These are phyloP conservation scores for Emydura subglobosa DNA, from an alignment of 2,113 vertebrate genomes.

Conservation along the genomic window DNA sequence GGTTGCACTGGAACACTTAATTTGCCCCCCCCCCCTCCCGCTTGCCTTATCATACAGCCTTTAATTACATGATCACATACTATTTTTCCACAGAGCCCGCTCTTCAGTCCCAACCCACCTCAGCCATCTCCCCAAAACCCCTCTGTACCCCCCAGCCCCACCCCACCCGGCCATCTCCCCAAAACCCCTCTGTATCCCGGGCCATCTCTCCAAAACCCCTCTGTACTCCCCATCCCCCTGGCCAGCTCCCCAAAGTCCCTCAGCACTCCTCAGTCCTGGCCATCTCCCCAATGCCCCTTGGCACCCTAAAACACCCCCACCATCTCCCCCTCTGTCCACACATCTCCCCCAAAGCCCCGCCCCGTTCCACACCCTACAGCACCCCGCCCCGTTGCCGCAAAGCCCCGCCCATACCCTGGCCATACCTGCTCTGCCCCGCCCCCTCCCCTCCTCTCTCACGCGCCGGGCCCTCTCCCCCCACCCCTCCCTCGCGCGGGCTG, in stretches of 20 bases:
- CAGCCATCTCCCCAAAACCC: too few relatives aligned
- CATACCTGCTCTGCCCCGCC: too few relatives aligned
- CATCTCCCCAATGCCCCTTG: too few relatives aligned
- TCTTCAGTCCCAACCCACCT: too few relatives aligned
- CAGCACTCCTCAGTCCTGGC: not conserved
- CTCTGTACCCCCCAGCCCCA: not conserved
- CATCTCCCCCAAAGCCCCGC: not conserved
- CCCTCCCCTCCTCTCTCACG: not conserved
- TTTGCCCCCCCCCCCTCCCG: too few relatives aligned
- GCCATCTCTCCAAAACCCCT: too few relatives aligned
- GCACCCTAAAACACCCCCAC: not conserved
- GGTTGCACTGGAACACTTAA: too few relatives aligned
- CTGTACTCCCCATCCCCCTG: not conserved
- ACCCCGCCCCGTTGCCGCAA: not conserved
- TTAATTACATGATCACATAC: too few relatives aligned
- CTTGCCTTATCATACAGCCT: too few relatives aligned
- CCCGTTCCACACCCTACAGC: not conserved
- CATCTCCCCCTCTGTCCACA: too few relatives aligned
- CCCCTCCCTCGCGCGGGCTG: not conserved
- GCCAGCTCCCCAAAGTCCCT: not conserved
- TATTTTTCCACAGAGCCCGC: not conserved
- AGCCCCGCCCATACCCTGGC: not conserved
- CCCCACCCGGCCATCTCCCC: not conserved
- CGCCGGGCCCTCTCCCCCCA: too few relatives aligned
- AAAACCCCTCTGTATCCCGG: fast-evolving